Evolutionary conservation across 2,113 vertebrate species (phyloP).

Genomic region (Tylochromis polylepis): DNA sequence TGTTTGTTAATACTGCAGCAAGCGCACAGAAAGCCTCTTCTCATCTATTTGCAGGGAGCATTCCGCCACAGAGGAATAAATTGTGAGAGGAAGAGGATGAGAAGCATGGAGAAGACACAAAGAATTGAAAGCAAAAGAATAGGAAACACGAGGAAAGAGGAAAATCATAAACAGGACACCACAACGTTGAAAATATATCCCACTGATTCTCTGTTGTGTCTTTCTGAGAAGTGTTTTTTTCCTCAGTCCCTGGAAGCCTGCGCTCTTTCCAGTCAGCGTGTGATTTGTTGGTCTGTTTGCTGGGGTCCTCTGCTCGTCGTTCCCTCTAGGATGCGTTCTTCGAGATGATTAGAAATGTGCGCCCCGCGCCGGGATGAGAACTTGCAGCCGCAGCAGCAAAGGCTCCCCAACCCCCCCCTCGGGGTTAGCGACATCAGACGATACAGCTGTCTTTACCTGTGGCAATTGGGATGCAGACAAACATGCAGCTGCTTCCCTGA

Average conservation of each 20-base stretch:
- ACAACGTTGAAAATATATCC: conserved; percentile 18
- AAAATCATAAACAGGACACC: background rate
- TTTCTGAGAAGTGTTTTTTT: background rate
- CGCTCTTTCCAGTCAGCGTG: conserved; percentile 28
- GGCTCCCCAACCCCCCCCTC: background rate
- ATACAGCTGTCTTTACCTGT: conserved; percentile 55
- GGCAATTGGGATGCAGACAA: conserved; percentile 35
- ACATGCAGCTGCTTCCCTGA: conserved; percentile 54
- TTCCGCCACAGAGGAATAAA: conserved; percentile 60
- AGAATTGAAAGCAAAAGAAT: background rate
- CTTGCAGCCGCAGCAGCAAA: conserved; percentile 15
- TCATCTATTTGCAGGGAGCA: conserved; percentile 60
- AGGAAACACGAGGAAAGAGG: background rate
- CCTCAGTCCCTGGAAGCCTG: conserved; percentile 23
- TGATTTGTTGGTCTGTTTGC: conserved; percentile 52
- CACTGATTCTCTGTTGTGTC: background rate
- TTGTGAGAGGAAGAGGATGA: background rate
- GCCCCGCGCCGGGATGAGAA: conserved; percentile 6
- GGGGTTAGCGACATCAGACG: conserved; percentile 26
- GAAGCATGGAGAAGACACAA: background rate
- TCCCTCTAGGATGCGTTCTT: conserved; percentile 37
- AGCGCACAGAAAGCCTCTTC: conserved; percentile 45
- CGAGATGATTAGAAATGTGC: conserved; percentile 33
- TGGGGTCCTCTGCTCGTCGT: conserved; percentile 37
- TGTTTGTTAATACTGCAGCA: conserved; percentile 62